A percentile compares a stretch with the other conserved stretches of the same genome.
These are phyloP conservation scores for Pemphredon lugubris DNA, from an alignment of 2,888 invertebrate genomes.

Conservation along the genomic window DNA sequence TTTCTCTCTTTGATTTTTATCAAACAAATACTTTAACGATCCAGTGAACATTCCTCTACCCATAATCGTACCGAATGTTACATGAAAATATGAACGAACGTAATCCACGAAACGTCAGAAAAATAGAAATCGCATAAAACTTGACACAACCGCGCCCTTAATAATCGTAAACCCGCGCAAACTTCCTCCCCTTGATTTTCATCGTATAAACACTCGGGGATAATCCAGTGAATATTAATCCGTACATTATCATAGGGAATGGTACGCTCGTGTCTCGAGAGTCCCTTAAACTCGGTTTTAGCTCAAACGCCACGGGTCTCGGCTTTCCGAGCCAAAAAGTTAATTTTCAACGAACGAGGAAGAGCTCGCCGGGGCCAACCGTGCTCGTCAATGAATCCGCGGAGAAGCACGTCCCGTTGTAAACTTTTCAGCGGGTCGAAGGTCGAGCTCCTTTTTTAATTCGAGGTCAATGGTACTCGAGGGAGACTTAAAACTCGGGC, in stretches of 20 bases:
- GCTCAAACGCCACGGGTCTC: neutral
- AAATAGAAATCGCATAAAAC: too few species aligned
- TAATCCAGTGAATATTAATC: conserved; percentile 50
- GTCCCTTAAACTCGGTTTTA: conserved; percentile 19
- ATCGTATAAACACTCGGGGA: conserved; percentile 3
- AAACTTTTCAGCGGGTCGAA: conserved; percentile 53
- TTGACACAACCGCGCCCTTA: too few species aligned
- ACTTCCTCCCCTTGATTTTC: conserved; percentile 6
- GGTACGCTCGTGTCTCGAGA: conserved; percentile 27
- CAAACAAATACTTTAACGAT: too few species aligned
- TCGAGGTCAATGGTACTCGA: conserved; percentile 68
- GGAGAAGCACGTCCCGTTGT: conserved; percentile 31
- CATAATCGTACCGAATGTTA: too few species aligned
- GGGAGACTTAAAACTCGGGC: conserved; percentile 65
- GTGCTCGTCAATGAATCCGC: conserved; percentile 40
- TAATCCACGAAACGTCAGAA: too few species aligned
- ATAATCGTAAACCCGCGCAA: neutral
- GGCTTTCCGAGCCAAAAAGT: conserved; percentile 16
- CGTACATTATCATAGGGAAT: conserved; percentile 30
- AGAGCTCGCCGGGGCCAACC: neutral
- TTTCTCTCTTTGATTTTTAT: too few species aligned
- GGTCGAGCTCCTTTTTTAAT: conserved; percentile 61
- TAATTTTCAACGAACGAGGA: conserved; percentile 32
- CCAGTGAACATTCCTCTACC: too few species aligned
- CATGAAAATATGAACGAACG: too few species aligned